phyloP scores from a whole-genome alignment of 2,888 invertebrate genomes.

The Calameuta pallipes region DNA sequence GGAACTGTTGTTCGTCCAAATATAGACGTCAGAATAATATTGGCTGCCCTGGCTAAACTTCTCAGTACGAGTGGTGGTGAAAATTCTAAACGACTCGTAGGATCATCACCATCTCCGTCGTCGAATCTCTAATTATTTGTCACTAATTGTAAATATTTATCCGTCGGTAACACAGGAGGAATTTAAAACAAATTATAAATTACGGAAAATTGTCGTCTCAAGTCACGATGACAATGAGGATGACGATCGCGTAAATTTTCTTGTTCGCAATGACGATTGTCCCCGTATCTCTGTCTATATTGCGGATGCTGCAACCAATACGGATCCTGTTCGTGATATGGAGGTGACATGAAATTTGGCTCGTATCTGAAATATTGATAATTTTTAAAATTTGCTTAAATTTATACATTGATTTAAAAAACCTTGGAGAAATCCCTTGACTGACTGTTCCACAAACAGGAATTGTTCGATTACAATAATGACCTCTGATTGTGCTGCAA shows the following conservation, averaged over 20 bases:
- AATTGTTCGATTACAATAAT: slow-evolving; percentile 21
- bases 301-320: not conserved
- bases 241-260: slow-evolving; percentile 8
- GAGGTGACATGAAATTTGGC: slow-evolving; percentile 16
- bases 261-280: not conserved
- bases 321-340: slow-evolving; percentile 15
- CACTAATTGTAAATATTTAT: not conserved
- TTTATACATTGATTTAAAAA: not conserved
- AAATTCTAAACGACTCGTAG: slow-evolving; percentile 14
- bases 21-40: slow-evolving; percentile 29
- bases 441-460: slow-evolving; percentile 28
- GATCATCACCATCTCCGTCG: not conserved
- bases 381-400: not conserved
- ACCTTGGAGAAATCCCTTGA: slow-evolving; percentile 30
- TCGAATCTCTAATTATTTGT: not conserved
- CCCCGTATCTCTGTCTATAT: not conserved
- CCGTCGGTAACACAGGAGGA: not conserved
- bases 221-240: slow-evolving; percentile 1
- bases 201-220: not conserved
- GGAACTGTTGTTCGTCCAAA: slow-evolving; percentile 21
- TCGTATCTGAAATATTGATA: slow-evolving; percentile 23
- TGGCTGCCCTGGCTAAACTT: slow-evolving; percentile 30
- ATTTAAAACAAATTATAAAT: not conserved
- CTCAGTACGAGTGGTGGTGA: slow-evolving; percentile 26
- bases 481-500: slow-evolving; percentile 13